phyloP scores from a whole-genome alignment of 2,113 vertebrate genomes.

The Notothenia rossii region DNA sequence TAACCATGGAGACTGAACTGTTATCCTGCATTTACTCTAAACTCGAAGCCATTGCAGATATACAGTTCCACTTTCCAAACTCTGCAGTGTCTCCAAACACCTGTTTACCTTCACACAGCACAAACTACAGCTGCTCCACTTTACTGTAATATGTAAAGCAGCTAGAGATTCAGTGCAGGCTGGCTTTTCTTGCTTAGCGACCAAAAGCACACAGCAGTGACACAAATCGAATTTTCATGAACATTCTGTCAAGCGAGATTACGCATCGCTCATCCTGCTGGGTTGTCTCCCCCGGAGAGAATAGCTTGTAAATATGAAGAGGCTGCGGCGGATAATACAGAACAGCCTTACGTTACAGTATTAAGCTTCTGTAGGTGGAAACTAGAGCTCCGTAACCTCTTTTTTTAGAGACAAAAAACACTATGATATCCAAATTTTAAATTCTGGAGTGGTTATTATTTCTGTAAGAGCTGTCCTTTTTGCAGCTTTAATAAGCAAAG shows the following conservation, averaged over 20 bases:
- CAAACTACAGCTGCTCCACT: slow-evolving; percentile 25
- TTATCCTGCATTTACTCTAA: slow-evolving; percentile 15
- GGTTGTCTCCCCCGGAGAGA: slow-evolving; percentile 43
- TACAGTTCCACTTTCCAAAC: slow-evolving; percentile 3
- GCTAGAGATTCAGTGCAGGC: slow-evolving; percentile 11
- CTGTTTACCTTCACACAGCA: slow-evolving; percentile 24
- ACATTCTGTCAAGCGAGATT: slow-evolving; percentile 62
- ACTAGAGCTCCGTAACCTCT: background rate
- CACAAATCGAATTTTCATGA: slow-evolving; percentile 51
- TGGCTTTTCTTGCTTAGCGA: slow-evolving; percentile 20
- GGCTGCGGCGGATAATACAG: slow-evolving; percentile 7
- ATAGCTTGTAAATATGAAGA: slow-evolving; percentile 39
- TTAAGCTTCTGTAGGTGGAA: background rate
- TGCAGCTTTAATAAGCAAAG: background rate
- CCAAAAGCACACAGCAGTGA: slow-evolving; percentile 44
- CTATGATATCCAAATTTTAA: background rate
- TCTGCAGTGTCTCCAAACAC: slow-evolving; percentile 17
- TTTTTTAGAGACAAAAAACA: slow-evolving; percentile 1
- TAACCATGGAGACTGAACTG: slow-evolving; percentile 53
- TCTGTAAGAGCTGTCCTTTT: background rate
- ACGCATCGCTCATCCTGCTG: slow-evolving; percentile 47
- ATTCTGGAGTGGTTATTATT: background rate
- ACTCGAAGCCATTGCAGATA: slow-evolving; percentile 7
- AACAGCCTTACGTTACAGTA: slow-evolving; percentile 10
- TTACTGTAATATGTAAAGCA: slow-evolving; percentile 24